Evolutionary conservation across 2,888 invertebrate species (phyloP).

Genomic region (Labia minor): DNA sequence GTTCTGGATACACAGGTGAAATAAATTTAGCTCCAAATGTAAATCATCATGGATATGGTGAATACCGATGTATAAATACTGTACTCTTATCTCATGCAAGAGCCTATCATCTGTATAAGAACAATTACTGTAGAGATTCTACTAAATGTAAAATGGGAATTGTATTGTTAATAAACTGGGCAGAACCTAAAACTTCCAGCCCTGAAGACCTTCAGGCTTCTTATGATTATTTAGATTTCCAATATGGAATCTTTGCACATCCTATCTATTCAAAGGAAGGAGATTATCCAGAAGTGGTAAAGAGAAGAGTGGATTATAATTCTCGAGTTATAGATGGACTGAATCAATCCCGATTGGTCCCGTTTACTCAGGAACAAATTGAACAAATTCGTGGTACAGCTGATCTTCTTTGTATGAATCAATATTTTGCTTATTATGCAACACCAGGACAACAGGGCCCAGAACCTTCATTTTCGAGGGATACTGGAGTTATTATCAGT

Average conservation of each 20-base stretch:
- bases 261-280: conserved; percentile 40
- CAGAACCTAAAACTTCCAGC: not conserved
- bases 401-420: conserved; percentile 65
- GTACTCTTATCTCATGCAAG: conserved; percentile 53
- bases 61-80: conserved; percentile 53
- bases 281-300: conserved; percentile 43
- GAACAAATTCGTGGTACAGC: conserved; percentile 43
- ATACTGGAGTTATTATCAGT: conserved; percentile 35
- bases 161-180: not conserved
- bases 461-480: conserved; percentile 38
- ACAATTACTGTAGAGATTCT: not conserved
- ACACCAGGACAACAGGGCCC: conserved; percentile 24
- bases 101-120: conserved; percentile 47
- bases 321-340: conserved; percentile 37
- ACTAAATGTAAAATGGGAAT: not conserved
- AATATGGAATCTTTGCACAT: conserved; percentile 39
- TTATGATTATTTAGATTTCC: not conserved
- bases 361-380: conserved; percentile 44
- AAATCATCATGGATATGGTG: conserved; percentile 45
- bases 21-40: conserved; percentile 31
- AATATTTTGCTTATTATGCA: conserved; percentile 51
- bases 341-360: conserved; percentile 38
- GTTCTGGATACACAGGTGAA: conserved; percentile 34
- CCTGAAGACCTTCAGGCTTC: not conserved
- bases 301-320: conserved; percentile 34